Conservation (phyloP, 2,113 vertebrate species). For the Miniopterus natalensis region DNA sequence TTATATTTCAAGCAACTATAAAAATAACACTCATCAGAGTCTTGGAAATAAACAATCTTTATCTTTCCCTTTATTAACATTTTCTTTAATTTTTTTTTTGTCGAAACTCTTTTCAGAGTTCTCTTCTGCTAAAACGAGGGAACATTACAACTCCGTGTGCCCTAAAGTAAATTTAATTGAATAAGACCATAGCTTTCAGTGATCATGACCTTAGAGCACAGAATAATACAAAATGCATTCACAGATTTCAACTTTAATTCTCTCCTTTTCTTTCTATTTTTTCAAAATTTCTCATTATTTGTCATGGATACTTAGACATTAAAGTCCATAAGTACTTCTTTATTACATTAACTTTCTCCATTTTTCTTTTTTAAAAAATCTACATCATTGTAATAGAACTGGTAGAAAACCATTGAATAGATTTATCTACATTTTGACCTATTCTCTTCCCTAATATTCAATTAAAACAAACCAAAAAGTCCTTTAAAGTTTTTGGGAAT, state of each 20-base stretch:
- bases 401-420: neutral
- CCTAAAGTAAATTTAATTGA: neutral
- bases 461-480: neutral
- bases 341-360: neutral
- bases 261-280: neutral
- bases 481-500: neutral
- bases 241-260: neutral
- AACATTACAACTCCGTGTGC: neutral
- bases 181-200: neutral
- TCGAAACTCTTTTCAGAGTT: neutral
- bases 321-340: neutral
- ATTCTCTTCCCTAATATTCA: neutral
- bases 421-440: neutral
- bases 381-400: neutral
- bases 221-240: neutral
- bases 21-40: neutral
- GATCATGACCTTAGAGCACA: neutral
- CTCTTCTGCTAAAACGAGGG: neutral
- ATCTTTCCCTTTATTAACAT: neutral
- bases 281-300: neutral
- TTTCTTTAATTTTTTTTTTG: neutral
- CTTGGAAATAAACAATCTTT: neutral
- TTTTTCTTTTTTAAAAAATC: neutral
- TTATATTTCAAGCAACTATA: neutral
- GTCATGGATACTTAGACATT: neutral